Evolutionary conservation across 2,113 vertebrate genomes (phyloP), one percentile per base, ranked within the genome.

Genomic region (Cephalopholis sonnerati): DNA sequence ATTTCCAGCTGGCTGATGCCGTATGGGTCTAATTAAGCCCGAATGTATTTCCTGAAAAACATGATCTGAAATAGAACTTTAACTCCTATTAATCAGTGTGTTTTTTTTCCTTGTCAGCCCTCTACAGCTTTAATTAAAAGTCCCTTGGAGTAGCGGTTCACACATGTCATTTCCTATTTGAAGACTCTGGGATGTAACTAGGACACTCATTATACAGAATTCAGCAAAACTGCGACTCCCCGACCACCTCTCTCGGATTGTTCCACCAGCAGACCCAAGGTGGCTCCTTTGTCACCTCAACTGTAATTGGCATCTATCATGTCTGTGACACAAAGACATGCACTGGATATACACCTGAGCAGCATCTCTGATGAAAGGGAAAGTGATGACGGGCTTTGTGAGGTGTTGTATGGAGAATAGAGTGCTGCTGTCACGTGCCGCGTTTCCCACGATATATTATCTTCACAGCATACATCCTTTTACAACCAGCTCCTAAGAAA

Each of bases 51-150:
- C 87, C 91, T 92, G 87, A 93, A 93, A 92, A 94, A 93, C 92
- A 92, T 44, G 88, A 93, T 93, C 92, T 91, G 92, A 93, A 94
- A 95, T 89, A 91, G 91, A 93, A 89, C 90, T 93, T 90, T 88
- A 94, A 93, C 90, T 89, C 78, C 72, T 91, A 94, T 94, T 95
- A 95, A 95, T 96, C 92, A 92, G 93, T 82, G 81, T 93, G 83
- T 87, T 87, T 90, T 44, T 92, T 91, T 73, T 86, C 50, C 87
- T 79, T 87, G 92, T 94, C 94, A 94, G 87, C 76, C 89, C 77
- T 93, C 90, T 86, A 50, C 91, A 88, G 93, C 92, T 94, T 94
- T 96, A 95, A 96, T 96, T 95, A 95, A 95, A 95, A 94, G 86
- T 92, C 89, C 89, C 90, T 85, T 91, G 91, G 90, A 95, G 92